phyloP scores from a whole-genome alignment of 2,113 vertebrate species.

The Elaphurus davidianus region DNA sequence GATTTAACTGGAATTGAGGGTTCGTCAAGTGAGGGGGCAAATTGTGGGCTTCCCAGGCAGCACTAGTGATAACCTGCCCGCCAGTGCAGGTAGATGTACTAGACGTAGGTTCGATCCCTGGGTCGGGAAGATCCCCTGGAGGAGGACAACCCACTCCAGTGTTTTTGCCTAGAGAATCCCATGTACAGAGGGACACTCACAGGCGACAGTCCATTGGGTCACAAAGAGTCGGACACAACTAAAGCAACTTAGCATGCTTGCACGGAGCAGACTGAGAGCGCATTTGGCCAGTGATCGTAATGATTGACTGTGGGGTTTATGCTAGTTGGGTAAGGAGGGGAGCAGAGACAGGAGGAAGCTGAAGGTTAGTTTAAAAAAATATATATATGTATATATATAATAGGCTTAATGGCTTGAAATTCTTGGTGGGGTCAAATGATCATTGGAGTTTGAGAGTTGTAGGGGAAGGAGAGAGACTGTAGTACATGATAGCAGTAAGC shows the following conservation, averaged over 20 bases:
- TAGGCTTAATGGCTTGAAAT: not conserved
- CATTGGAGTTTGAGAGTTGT: not conserved
- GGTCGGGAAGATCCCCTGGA: not conserved
- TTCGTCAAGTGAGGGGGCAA: not conserved
- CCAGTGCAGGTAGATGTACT: not conserved
- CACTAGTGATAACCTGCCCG: not conserved
- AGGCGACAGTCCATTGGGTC: not conserved
- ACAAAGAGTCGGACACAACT: not conserved
- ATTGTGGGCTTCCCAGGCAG: not conserved
- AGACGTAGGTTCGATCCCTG: not conserved
- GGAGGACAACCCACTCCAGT: not conserved
- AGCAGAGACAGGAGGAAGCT: not conserved
- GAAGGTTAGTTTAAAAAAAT: not conserved
- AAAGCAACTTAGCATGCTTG: not conserved
- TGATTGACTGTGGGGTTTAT: not conserved
- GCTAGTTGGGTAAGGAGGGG: not conserved
- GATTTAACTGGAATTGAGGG: not conserved
- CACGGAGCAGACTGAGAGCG: not conserved
- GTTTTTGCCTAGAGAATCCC: not conserved
- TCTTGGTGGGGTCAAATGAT: not conserved
- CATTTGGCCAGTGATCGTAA: not conserved
- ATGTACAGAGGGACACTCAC: not conserved
- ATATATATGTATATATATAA: not conserved
- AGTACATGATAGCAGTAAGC: not conserved
- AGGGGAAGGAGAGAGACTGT: not conserved